A percentile compares a stretch with the other conserved stretches of the same genome.
Conservation (phyloP, 2,888 invertebrate genomes). For the Erebia epiphron region DNA sequence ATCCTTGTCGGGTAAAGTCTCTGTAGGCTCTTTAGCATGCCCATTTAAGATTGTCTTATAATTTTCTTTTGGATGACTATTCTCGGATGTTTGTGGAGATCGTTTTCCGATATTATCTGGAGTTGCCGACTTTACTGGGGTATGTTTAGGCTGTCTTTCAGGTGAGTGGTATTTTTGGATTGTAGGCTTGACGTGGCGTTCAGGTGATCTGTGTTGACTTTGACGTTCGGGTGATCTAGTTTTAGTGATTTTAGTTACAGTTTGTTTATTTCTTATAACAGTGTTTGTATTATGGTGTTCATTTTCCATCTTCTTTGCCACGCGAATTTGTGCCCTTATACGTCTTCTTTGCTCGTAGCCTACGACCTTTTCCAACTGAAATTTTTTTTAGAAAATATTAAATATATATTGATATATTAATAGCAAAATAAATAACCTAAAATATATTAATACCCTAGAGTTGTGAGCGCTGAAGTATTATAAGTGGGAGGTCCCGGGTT, state of each 20-base stretch:
- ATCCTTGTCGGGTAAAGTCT: conserved; percentile 47
- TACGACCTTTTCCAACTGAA: conserved; percentile 88
- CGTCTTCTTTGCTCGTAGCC: conserved; percentile 90
- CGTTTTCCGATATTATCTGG: conserved; percentile 47
- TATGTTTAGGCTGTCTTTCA: conserved; percentile 44
- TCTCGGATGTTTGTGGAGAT: conserved; percentile 29
- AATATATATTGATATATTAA: neutral
- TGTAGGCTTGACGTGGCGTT: conserved; percentile 47
- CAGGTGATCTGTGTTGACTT: conserved; percentile 50
- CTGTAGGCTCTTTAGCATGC: conserved; percentile 54
- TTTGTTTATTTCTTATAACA: conserved; percentile 54
- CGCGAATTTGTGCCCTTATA: conserved; percentile 89
- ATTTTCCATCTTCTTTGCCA: conserved; percentile 85
- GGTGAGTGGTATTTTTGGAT: conserved; percentile 54
- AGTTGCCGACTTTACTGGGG: conserved; percentile 40
- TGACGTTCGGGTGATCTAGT: conserved; percentile 56
- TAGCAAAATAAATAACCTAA: no score
- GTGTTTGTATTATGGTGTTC: conserved; percentile 50
- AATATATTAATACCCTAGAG: no score
- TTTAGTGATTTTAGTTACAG: conserved; percentile 47
- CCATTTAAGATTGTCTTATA: conserved; percentile 54
- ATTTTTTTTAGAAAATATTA: conserved; percentile 43
- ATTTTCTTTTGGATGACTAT: conserved; percentile 45
- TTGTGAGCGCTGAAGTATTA: no score
- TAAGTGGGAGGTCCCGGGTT: no score